Conservation (phyloP, 2,888 invertebrate genomes). For the Ormyrus rosae region DNA sequence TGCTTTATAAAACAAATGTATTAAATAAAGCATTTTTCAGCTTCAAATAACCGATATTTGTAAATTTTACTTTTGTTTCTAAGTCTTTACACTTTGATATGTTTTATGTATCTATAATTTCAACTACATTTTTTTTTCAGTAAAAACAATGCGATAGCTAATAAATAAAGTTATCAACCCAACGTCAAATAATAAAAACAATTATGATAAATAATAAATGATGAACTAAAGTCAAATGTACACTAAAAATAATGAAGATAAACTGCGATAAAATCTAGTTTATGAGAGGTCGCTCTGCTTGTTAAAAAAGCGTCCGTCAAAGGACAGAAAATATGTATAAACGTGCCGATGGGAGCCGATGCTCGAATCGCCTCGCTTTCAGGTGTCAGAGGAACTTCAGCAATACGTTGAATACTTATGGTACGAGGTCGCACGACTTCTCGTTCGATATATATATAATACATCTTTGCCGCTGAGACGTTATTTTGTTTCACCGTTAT, state of each 20-base stretch:
- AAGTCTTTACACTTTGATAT: no score
- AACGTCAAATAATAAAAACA: constrained; percentile 1
- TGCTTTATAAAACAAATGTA: constrained; percentile 31
- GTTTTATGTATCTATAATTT: no score
- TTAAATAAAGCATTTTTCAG: constrained; percentile 21
- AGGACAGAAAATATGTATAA: constrained; percentile 25
- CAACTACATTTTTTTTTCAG: no score
- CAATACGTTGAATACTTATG: constrained; percentile 57
- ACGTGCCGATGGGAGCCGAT: constrained; percentile 38
- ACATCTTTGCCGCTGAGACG: constrained; percentile 47
- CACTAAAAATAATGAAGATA: constrained; percentile 6
- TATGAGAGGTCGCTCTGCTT: constrained; percentile 8
- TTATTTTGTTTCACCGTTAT: constrained; percentile 39
- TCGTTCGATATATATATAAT: constrained; percentile 56
- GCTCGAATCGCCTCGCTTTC: constrained; percentile 47
- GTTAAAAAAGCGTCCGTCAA: constrained; percentile 21
- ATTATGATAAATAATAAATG: not conserved
- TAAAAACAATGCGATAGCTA: not conserved
- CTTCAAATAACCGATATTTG: no score
- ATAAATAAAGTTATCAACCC: constrained; percentile 4
- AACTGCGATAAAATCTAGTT: constrained; percentile 45
- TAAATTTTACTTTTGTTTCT: no score
- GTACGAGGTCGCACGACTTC: constrained; percentile 54
- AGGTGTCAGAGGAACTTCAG: constrained; percentile 57
- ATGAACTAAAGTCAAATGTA: not conserved